These are phyloP conservation scores for Falco novaeseelandiae DNA, from an alignment of 2,797 vertebrate species.

Conservation along the genomic window DNA sequence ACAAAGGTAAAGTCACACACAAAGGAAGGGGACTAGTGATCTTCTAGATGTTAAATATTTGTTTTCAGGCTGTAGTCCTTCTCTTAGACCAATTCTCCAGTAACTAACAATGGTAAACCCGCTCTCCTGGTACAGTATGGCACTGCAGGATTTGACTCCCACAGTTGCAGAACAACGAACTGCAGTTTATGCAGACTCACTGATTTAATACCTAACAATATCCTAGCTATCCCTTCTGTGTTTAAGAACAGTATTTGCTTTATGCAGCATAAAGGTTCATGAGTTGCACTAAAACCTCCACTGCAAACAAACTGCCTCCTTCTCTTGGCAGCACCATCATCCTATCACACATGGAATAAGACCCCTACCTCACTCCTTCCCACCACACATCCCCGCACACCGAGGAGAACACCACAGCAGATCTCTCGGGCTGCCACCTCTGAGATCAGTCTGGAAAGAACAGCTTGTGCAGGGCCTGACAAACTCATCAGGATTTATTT, in stretches of 20 bases:
- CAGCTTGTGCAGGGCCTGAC: not conserved
- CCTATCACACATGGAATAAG: not conserved
- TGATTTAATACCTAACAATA: not conserved
- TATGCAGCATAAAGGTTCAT: not conserved
- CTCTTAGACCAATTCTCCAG: not conserved
- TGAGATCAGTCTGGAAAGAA: accelerated
- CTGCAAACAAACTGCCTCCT: not conserved
- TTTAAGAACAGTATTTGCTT: not conserved
- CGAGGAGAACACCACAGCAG: accelerated
- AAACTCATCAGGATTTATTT: not conserved
- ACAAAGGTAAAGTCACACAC: not conserved
- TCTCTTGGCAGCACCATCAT: not conserved
- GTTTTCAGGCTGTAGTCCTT: not conserved
- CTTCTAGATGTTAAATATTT: not conserved
- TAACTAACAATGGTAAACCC: not conserved
- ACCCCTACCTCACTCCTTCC: not conserved
- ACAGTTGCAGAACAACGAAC: not conserved
- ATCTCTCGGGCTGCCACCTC: not conserved
- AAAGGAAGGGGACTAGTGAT: not conserved
- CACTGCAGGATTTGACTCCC: not conserved
- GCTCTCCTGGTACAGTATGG: not conserved
- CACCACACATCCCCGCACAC: accelerated
- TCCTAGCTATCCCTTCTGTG: not conserved
- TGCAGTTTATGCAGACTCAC: not conserved
- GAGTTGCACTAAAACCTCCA: not conserved